Percentiles rank a stretch among this genome's conserved stretches.
phyloP scores from a whole-genome alignment of 2,113 vertebrate genomes.

The Genyomyrus donnyi region DNA sequence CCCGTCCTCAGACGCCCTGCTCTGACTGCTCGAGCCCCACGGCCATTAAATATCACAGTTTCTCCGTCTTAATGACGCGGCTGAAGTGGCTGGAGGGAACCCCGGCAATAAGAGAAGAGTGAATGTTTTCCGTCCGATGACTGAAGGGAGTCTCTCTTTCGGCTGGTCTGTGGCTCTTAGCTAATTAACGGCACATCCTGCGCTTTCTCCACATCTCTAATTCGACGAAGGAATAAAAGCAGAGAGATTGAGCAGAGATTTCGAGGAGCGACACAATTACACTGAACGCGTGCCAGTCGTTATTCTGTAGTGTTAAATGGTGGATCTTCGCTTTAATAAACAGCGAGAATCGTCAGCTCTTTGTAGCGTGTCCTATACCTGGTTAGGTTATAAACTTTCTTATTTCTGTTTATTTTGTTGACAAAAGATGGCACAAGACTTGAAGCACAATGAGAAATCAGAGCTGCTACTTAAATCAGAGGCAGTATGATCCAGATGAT shows the following conservation, averaged over 20 bases:
- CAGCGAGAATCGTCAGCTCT: background rate
- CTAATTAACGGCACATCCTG: background rate
- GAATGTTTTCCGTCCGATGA: background rate
- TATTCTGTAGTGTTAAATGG: background rate
- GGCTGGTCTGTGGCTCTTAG: background rate
- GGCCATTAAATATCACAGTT: background rate
- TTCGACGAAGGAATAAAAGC: background rate
- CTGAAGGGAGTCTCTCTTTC: background rate
- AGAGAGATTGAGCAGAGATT: background rate
- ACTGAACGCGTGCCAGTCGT: background rate
- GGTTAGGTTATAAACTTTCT: background rate
- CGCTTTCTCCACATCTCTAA: background rate
- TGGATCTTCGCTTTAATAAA: background rate
- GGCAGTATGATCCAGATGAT: background rate
- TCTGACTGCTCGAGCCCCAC: background rate
- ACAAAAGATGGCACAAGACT: background rate
- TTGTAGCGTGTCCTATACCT: background rate
- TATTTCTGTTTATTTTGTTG: background rate
- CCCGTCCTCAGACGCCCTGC: background rate
- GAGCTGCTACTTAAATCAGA: background rate
- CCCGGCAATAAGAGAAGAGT: background rate
- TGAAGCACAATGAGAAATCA: background rate
- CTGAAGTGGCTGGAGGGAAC: background rate
- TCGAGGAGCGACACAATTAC: background rate
- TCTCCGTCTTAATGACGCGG: background rate